These are phyloP conservation scores for Montipora sp. DNA, from an alignment of 64 coral and sea anemone genomes.

Conservation along the genomic window DNA sequence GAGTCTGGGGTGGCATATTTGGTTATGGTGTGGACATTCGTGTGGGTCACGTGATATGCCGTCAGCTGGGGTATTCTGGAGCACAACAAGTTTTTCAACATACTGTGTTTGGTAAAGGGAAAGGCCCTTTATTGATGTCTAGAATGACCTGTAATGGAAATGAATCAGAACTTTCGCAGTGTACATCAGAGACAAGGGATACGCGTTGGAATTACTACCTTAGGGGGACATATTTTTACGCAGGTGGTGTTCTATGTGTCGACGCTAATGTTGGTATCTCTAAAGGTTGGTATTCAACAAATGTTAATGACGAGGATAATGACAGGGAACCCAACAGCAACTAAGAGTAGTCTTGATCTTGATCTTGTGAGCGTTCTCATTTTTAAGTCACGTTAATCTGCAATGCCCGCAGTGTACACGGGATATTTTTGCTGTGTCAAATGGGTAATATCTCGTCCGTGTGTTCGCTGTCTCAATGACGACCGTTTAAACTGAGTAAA, in stretches of 20 bases:
- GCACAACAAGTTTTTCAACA: neutral
- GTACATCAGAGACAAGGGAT: no score
- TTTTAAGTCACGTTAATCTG: no score
- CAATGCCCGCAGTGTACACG: no score
- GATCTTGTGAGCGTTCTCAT: no score
- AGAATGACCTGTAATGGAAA: neutral
- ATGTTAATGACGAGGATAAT: neutral
- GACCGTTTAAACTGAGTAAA: no score
- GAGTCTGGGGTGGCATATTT: constrained; percentile 12
- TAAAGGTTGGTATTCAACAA: neutral
- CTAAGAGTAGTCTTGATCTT: no score
- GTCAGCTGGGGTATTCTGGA: constrained; percentile 10
- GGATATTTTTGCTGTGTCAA: no score
- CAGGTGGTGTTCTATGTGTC: neutral
- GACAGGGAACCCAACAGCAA: no score
- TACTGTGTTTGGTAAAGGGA: neutral
- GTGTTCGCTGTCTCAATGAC: no score
- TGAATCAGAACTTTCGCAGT: neutral
- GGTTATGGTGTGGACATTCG: neutral
- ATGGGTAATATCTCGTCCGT: no score
- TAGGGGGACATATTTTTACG: neutral
- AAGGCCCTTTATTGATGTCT: neutral
- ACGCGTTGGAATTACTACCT: no score
- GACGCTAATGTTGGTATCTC: neutral
- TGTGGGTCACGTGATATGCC: constrained; percentile 15